Evolutionary conservation across 2,113 vertebrate species (phyloP).

Genomic region (Bubo blakistoni): DNA sequence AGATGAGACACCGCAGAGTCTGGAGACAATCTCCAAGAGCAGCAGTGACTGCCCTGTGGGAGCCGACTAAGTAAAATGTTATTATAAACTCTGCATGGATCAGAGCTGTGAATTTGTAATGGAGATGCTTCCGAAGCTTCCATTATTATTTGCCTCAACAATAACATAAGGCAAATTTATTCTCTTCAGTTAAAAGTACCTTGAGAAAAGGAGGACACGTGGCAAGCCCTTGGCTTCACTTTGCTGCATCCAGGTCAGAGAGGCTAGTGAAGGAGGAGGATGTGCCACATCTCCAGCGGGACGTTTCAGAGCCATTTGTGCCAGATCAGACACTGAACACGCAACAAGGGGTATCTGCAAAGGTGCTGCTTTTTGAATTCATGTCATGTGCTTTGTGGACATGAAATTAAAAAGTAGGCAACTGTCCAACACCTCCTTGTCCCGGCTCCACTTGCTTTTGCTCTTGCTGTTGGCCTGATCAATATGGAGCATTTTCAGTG

Average conservation of each 20-base stretch:
- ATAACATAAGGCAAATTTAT: neutral
- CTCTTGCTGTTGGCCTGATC: neutral
- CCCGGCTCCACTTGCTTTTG: neutral
- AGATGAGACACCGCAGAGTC: neutral
- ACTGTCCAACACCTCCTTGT: neutral
- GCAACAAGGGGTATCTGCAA: neutral
- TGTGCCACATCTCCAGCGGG: neutral
- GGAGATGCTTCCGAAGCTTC: conserved; percentile 4
- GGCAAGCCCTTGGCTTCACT: neutral
- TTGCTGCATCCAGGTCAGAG: neutral
- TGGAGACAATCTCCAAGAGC: conserved; percentile 27
- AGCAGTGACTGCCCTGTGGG: conserved; percentile 44
- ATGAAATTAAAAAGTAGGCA: neutral
- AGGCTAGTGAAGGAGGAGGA: neutral
- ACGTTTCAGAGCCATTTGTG: neutral
- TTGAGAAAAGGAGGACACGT: neutral
- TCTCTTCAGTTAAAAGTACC: neutral
- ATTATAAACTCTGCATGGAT: conserved; percentile 57
- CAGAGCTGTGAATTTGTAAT: conserved; percentile 59
- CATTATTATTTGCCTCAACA: conserved; percentile 25
- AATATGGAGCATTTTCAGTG: neutral
- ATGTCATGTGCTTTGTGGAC: neutral
- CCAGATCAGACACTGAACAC: neutral
- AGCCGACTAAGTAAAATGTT: conserved; percentile 34
- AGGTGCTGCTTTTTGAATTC: neutral